Base-by-base conservation (phyloP, 2,888 invertebrate species). In the Thera britannica region DNA sequence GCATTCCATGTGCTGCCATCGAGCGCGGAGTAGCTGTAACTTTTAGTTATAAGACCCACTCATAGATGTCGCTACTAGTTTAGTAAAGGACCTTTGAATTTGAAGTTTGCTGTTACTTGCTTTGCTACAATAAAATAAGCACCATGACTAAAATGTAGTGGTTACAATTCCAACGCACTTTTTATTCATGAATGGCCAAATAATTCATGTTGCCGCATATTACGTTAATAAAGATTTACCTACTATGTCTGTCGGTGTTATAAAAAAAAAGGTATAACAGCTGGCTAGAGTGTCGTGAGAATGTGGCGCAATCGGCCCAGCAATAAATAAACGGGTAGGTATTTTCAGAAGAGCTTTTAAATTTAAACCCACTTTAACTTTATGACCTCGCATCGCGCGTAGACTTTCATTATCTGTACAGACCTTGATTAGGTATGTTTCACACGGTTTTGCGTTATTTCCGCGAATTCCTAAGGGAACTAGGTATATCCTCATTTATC, bases 291-390 rank as follows among this genome's bases (percentile, higher is more conserved):
- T 46, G 8, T 46, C 38, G 3, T 46, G 8, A 6, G 7, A 2
- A n/a, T 12, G 44, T 57, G 81, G 84, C 83, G 82, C 74, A 82
- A 77, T 70, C 68, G 57, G 67, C 72, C 62, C 57, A 62, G 76
- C 76, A 61, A 69, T 77, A 77, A 78, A 79, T 80, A 83, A 78
- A 79, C 80, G 78, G 68, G 1, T 59, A 57, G 44, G 44, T 51
- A 23, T 51, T 59, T 59, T 59, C 35, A 59, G 48, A 38, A 3
- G 11, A 12, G 48, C 44, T 48, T 54, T 38, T 38, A 38, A 38
- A 38, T 3, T 38, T 38, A 4, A 38, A 49, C 3, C 51, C 23
- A 51, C 51, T 23, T 23, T 23, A 23, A 5, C 7, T 51, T 51
- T 51, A 12, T 51, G 51, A 23, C 6, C 51, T 48, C n/a, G 7